Conservation (phyloP, 1,140 invertebrate species). For the Theocolax elegans region DNA sequence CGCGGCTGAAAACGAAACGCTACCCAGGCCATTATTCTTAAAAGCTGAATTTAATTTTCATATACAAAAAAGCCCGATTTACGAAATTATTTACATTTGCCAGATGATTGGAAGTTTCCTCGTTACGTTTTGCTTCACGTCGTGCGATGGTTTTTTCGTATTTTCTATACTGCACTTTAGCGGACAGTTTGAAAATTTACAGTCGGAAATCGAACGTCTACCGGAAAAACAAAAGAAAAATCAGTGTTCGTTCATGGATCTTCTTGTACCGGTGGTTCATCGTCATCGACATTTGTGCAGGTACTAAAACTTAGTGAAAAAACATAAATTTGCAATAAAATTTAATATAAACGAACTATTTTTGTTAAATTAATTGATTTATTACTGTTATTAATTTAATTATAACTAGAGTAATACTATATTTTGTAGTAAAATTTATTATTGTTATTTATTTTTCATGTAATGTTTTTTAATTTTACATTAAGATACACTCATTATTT, state of each 20-base stretch:
- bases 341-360: too few species aligned
- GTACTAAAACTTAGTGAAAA: too few species aligned
- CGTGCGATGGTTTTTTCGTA: conserved; percentile 5
- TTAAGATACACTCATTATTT: too few species aligned
- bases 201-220: not conserved
- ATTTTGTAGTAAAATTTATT: too few species aligned
- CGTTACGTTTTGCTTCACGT: not conserved
- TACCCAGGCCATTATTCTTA: not conserved
- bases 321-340: too few species aligned
- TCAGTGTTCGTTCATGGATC: not conserved
- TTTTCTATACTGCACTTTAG: conserved; percentile 1
- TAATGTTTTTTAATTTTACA: too few species aligned
- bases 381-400: too few species aligned
- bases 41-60: conserved; percentile 3
- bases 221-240: not conserved
- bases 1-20: not conserved
- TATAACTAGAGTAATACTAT: too few species aligned
- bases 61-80: conserved; percentile 1
- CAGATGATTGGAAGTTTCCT: not conserved
- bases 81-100: conserved; percentile 7
- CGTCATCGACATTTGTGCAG: conserved; percentile 8
- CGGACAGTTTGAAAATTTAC: conserved; percentile 5
- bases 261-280: not conserved
- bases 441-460: too few species aligned
- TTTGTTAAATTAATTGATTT: too few species aligned